Evolutionary conservation across 23 tunicate species (phyloP).

Genomic region (Clavelina lepadiformis): DNA sequence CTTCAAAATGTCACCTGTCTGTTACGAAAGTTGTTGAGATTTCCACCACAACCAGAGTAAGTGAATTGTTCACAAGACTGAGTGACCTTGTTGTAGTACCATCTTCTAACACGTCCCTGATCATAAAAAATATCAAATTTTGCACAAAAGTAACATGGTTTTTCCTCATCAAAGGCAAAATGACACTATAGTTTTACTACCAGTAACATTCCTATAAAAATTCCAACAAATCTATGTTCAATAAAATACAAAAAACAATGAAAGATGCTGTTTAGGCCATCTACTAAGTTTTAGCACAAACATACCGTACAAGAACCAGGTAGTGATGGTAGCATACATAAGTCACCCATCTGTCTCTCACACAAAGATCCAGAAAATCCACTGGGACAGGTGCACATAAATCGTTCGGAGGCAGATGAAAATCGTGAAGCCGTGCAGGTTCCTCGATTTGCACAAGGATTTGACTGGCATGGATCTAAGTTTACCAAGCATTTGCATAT

Average conservation of each 20-base stretch:
- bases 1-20: slow-evolving; percentile 22
- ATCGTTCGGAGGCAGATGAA: slow-evolving; percentile 60
- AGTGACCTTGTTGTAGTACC: slow-evolving; percentile 48
- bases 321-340: slow-evolving; percentile 43
- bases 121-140: too few relatives aligned
- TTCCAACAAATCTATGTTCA: too few relatives aligned
- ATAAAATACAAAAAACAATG: not conserved
- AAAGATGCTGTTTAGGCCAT: not conserved
- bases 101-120: slow-evolving; percentile 35
- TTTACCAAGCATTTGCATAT: too few relatives aligned
- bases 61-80: slow-evolving; percentile 42
- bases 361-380: slow-evolving; percentile 67
- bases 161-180: too few relatives aligned
- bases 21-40: slow-evolving; percentile 70
- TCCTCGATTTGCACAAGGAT: slow-evolving; percentile 78
- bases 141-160: too few relatives aligned
- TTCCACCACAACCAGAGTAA: slow-evolving; percentile 80
- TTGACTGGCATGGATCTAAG: slow-evolving; percentile 69
- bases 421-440: slow-evolving; percentile 58
- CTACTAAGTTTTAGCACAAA: too few relatives aligned
- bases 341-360: slow-evolving; percentile 56
- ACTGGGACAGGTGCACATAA: slow-evolving; percentile 43
- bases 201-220: too few relatives aligned
- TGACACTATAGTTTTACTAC: too few relatives aligned
- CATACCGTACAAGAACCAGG: slow-evolving; percentile 58